These are phyloP conservation scores for Pelodiscus sinensis DNA, from an alignment of 2,113 vertebrate genomes.

Conservation along the genomic window DNA sequence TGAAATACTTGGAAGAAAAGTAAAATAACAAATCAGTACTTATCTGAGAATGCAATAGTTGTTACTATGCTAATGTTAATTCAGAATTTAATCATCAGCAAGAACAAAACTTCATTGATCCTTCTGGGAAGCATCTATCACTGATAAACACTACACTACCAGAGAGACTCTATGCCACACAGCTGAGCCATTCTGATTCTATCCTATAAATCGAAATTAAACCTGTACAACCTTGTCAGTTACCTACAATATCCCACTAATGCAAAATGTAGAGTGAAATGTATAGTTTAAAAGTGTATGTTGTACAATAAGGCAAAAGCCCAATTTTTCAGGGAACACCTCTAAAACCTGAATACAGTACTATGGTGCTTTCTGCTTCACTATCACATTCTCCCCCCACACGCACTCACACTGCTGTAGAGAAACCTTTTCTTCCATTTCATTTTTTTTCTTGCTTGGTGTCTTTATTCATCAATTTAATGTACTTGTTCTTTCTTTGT, in stretches of 20 bases:
- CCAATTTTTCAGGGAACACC: neutral
- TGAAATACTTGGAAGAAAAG: neutral
- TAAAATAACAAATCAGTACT: accelerated
- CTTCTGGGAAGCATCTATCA: neutral
- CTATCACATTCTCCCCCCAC: neutral
- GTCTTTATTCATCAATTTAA: neutral
- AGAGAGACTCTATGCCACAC: too few species aligned
- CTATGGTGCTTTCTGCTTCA: neutral
- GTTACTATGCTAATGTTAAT: neutral
- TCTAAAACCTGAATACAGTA: neutral
- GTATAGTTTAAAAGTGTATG: neutral
- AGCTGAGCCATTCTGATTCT: neutral
- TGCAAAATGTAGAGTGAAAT: neutral
- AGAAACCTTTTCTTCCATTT: neutral
- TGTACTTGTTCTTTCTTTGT: neutral
- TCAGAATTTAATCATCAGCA: neutral
- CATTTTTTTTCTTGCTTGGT: neutral
- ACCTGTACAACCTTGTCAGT: neutral
- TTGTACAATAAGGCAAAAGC: neutral
- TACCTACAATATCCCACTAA: neutral
- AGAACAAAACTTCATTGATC: neutral
- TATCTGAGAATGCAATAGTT: neutral
- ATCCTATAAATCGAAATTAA: neutral
- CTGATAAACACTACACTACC: too few species aligned
- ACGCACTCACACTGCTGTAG: neutral